These are phyloP conservation scores for Amniataba percoides DNA, from an alignment of 2,797 vertebrate genomes.

Conservation along the genomic window DNA sequence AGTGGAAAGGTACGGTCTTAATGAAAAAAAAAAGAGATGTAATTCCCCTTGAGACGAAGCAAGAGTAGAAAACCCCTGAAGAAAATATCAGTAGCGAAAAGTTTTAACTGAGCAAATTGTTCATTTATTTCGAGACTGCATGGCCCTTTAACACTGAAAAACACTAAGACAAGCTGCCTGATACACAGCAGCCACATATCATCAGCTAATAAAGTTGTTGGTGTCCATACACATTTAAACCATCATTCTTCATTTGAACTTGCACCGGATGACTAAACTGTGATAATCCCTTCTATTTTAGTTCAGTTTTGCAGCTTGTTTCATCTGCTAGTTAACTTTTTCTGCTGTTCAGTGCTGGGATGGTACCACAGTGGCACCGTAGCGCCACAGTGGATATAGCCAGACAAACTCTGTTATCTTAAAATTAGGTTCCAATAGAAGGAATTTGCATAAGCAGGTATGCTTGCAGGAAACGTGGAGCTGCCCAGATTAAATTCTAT, in stretches of 20 bases:
- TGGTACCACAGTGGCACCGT: no score
- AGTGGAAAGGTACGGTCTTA: slow-evolving; percentile 2
- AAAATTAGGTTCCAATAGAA: no score
- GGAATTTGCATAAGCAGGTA: no score
- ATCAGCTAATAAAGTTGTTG: not conserved
- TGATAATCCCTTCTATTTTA: not conserved
- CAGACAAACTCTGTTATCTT: no score
- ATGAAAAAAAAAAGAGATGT: slow-evolving; percentile 1
- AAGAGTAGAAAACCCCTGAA: slow-evolving; percentile 1
- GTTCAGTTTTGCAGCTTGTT: not conserved
- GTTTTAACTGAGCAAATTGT: slow-evolving; percentile 3
- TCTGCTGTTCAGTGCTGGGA: not conserved
- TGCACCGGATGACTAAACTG: not conserved
- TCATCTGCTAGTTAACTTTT: not conserved
- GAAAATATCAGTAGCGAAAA: slow-evolving; percentile 16
- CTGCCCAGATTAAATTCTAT: no score
- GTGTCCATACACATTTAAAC: not conserved
- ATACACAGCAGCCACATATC: slow-evolving; percentile 8
- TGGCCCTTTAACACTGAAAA: not conserved
- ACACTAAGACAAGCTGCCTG: slow-evolving; percentile 27
- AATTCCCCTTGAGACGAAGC: not conserved
- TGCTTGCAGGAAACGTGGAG: no score
- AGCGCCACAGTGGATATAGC: no score
- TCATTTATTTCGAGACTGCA: slow-evolving; percentile 5
- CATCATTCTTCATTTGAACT: not conserved